Conservation (phyloP, 1,140 invertebrate genomes). For the Atta cephalotes region DNA sequence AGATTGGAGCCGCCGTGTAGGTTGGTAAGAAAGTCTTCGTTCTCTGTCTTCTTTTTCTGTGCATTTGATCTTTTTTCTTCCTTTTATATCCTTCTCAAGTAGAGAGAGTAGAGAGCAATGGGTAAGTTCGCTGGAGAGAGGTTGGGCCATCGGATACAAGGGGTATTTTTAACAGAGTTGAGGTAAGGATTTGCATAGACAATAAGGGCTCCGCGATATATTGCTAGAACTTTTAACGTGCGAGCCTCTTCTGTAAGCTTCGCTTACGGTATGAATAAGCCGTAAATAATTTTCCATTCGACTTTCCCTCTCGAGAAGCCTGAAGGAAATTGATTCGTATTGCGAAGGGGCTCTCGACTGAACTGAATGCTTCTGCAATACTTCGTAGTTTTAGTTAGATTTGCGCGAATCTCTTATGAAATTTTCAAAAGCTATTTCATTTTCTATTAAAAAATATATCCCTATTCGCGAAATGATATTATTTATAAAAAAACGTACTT, state of each 20-base stretch:
- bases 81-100: not conserved
- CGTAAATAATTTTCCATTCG: constrained; percentile 80
- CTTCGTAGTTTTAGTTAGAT: constrained; percentile 12
- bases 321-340: constrained; percentile 24
- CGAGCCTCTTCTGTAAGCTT: constrained; percentile 49
- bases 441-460: constrained; percentile 62
- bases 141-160: constrained; percentile 69
- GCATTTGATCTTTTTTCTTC: not conserved
- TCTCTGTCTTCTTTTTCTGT: not conserved
- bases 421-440: constrained; percentile 49
- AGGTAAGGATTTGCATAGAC: constrained; percentile 81
- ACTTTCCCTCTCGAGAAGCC: constrained; percentile 67
- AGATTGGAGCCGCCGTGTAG: constrained; percentile 70
- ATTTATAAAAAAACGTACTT: not conserved
- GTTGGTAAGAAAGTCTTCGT: constrained; percentile 56
- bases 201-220: constrained; percentile 79
- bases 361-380: constrained; percentile 22
- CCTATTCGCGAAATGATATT: not conserved
- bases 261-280: constrained; percentile 75
- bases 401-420: not conserved
- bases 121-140: constrained; percentile 42
- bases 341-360: constrained; percentile 31
- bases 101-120: constrained; percentile 28
- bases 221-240: constrained; percentile 80
- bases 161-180: constrained; percentile 80